phyloP scores from a whole-genome alignment of 2,113 vertebrate genomes.

The Terrapene triunguis region DNA sequence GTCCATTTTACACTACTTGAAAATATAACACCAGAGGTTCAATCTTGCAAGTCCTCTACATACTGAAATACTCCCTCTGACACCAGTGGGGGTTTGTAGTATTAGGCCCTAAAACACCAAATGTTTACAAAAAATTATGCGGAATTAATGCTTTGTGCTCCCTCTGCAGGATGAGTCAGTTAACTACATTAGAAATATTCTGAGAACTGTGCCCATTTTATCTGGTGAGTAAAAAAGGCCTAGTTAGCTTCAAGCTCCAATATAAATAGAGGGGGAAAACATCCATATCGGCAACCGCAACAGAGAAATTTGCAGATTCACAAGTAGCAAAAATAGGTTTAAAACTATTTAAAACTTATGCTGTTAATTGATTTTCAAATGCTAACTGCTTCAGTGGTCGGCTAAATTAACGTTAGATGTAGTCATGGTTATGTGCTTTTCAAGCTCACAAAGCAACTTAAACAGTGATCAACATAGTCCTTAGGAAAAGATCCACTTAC shows the following conservation, averaged over 20 bases:
- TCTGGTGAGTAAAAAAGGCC: background rate
- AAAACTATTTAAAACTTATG: background rate
- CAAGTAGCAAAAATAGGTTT: background rate
- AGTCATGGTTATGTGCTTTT: background rate
- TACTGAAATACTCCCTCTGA: background rate
- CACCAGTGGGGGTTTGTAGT: background rate
- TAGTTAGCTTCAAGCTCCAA: background rate
- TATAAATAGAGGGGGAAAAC: background rate
- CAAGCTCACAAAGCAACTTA: background rate
- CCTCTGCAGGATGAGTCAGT: background rate
- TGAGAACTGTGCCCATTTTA: background rate
- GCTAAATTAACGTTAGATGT: background rate
- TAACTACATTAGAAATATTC: background rate
- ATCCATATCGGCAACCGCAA: background rate
- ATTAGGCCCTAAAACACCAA: background rate
- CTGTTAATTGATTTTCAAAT: background rate
- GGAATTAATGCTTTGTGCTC: background rate
- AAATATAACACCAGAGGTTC: background rate
- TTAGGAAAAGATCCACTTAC: constrained; percentile 78
- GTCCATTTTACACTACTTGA: background rate
- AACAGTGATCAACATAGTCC: too few relatives aligned
- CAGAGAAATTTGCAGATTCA: background rate
- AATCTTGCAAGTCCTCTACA: background rate
- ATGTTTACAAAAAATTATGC: background rate
- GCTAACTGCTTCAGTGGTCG: background rate